Evolutionary conservation across 2,888 invertebrate species (phyloP), one percentile per base, ranked within the genome.

Genomic region (Parthenolecanium corni): DNA sequence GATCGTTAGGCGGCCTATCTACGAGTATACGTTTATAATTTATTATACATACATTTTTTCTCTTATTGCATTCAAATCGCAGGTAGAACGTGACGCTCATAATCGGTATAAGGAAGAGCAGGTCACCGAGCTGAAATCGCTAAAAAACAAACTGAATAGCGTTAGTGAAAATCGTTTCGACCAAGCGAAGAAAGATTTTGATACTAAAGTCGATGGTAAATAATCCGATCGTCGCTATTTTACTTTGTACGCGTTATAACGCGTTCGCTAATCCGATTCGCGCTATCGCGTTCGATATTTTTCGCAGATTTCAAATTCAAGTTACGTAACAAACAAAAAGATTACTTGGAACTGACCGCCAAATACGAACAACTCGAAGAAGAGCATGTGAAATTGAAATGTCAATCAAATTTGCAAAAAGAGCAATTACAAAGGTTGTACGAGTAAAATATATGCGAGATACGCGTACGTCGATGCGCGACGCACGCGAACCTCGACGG

Each of bases 291-390:
- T 18, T 42, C 36, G n/a, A n/a, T 31, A 52, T 47, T 62, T 44
- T 54, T 78, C 73, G 70, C 75, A 81, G 86, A 82, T 69, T 72
- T 87, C 64, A 85, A 88, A 72, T 77, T 79, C 68, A 80, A 83
- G 31, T 71, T 89, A 42, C 78, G 78, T 20, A 79, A 77, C 53
- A 85, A 85, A 71, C 82, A 80, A 66, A 82, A 84, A 67, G 85
- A 87, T 67, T 86, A 85, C 71, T 84, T 86, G 52, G 87, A 88
- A 69, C 76, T 92, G 61, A 89, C 86, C 31, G 79, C 81, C 18
- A 89, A 87, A 73, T 89, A 89, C 74, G 90, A 89, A 73, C 79
- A 85, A 65, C 74, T 92, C 40, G 86, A 87, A 71, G 89, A 90
- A 72, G 89, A 90, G 70, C 87, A 88, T 68, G 86, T 89, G 0